Evolutionary conservation across 2,113 vertebrate species (phyloP).

Genomic region (Tychaedon coryphoeus): DNA sequence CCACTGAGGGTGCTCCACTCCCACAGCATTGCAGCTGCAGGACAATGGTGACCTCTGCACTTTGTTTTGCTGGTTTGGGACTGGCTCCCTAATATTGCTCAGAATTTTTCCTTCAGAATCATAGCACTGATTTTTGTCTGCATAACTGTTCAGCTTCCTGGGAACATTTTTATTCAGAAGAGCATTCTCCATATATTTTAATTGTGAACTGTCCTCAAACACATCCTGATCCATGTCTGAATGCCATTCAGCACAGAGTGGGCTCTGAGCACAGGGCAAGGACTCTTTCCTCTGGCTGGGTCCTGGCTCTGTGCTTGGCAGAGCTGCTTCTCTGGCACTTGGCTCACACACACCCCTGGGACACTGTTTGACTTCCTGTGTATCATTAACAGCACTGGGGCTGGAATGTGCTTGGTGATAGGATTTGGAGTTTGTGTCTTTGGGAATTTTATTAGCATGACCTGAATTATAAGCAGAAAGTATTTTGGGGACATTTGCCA

Average conservation of each 20-base stretch:
- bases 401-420: constrained; percentile 14
- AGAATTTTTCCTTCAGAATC: not conserved
- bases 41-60: not conserved
- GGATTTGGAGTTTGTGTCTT: constrained; percentile 33
- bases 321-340: not conserved
- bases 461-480: constrained; percentile 43
- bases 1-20: not conserved
- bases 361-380: not conserved
- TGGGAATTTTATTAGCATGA: constrained; percentile 23
- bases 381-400: not conserved
- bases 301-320: not conserved
- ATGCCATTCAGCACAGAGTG: fast-evolving
- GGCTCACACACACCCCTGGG: not conserved
- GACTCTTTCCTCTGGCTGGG: not conserved
- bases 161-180: not conserved
- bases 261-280: not conserved
- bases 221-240: not conserved
- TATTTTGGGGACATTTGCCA: not conserved
- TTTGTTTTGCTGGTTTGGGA: not conserved
- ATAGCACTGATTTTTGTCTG: not conserved
- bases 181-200: not conserved
- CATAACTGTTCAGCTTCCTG: not conserved
- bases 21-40: not conserved
- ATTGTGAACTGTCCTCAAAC: not conserved
- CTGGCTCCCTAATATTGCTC: not conserved